phyloP scores from a whole-genome alignment of 2,888 invertebrate genomes.

The Conchocele bisecta region DNA sequence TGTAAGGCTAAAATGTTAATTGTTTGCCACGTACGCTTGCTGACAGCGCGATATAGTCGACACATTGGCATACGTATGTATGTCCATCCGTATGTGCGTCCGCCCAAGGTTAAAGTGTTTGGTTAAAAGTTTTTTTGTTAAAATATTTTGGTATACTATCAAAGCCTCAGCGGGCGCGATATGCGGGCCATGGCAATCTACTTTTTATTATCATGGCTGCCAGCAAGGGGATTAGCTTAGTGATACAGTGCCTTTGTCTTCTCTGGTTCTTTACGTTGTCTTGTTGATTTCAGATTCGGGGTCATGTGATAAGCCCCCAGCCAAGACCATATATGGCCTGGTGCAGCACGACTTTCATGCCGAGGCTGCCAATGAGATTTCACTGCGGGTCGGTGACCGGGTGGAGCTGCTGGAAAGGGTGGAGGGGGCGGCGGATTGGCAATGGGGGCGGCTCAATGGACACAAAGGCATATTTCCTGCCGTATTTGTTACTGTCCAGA shows the following conservation, averaged over 20 bases:
- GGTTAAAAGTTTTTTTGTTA: too few relatives aligned
- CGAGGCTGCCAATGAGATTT: constrained; percentile 70
- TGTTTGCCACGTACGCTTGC: not conserved
- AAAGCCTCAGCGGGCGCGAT: too few relatives aligned
- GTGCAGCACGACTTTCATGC: constrained; percentile 74
- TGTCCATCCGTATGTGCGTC: too few relatives aligned
- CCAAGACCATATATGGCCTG: constrained; percentile 25
- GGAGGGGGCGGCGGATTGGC: constrained; percentile 83
- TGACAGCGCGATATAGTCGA: too few relatives aligned
- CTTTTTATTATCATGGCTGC: not conserved
- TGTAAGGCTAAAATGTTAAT: too few relatives aligned
- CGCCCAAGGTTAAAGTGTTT: too few relatives aligned
- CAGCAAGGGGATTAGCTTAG: too few relatives aligned
- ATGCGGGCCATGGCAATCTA: not conserved
- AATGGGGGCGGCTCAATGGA: constrained; percentile 66
- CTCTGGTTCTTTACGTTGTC: not conserved
- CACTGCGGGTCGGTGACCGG: constrained; percentile 62
- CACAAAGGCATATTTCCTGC: constrained; percentile 73
- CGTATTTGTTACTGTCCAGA: constrained; percentile 60
- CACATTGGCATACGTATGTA: too few relatives aligned
- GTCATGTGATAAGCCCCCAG: too few relatives aligned
- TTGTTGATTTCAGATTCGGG: too few relatives aligned
- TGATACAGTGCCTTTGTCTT: not conserved
- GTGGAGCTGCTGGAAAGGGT: constrained; percentile 88
- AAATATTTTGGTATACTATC: too few relatives aligned